Percentiles rank a stretch among this genome's conserved stretches.
These are phyloP conservation scores for Cephalopachus bancanus DNA, from an alignment of 2,797 vertebrate genomes.

Conservation along the genomic window DNA sequence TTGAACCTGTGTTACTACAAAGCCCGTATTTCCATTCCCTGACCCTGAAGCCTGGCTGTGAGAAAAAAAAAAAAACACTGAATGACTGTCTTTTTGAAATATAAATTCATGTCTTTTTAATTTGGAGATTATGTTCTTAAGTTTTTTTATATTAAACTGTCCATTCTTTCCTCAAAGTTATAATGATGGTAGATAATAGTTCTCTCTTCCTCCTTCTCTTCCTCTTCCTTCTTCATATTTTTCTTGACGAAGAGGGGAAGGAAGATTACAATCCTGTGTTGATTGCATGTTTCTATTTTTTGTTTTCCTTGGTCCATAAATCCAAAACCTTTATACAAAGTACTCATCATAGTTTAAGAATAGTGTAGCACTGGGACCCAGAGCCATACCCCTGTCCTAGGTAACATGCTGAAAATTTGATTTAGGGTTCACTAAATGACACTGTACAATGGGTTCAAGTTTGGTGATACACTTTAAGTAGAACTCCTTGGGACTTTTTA, in stretches of 20 bases:
- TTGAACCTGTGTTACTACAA: neutral
- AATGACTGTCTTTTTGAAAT: neutral
- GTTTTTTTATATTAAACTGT: neutral
- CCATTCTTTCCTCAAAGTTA: constrained; percentile 9
- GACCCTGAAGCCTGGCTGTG: neutral
- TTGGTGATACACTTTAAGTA: neutral
- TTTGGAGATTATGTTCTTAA: neutral
- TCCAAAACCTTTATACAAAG: neutral
- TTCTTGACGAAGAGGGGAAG: neutral
- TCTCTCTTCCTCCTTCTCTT: neutral
- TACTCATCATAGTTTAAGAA: neutral
- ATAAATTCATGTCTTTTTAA: neutral
- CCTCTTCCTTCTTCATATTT: neutral
- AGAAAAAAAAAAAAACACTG: neutral
- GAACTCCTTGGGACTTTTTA: neutral
- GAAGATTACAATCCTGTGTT: neutral
- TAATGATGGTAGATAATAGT: neutral
- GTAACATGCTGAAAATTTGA: neutral
- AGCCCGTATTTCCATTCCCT: neutral
- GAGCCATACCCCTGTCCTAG: too few species aligned
- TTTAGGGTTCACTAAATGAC: neutral
- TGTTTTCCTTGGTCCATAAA: neutral
- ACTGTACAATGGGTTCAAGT: neutral
- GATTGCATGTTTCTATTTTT: neutral
- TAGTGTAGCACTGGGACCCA: neutral